These are phyloP conservation scores for Sturmia bella DNA, from an alignment of 2,888 invertebrate species.

Conservation along the genomic window DNA sequence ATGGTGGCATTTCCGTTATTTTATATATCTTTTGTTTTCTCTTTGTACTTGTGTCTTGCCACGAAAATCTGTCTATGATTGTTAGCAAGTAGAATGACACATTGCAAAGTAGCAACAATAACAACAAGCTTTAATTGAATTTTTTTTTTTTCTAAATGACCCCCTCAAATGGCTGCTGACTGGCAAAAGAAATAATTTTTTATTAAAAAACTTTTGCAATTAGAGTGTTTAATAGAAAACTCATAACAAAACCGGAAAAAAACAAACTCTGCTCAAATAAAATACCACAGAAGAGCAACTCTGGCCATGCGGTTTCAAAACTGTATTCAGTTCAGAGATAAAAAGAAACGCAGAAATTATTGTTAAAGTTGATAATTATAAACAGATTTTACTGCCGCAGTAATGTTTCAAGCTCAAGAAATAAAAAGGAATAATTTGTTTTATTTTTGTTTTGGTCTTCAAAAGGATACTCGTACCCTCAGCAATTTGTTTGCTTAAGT, in stretches of 20 bases:
- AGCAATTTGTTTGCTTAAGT: constrained; percentile 31
- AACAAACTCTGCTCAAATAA: constrained; percentile 34
- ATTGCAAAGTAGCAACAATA: constrained; percentile 15
- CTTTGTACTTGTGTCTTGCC: not conserved
- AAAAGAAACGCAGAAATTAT: constrained; percentile 28
- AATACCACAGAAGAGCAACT: constrained; percentile 21
- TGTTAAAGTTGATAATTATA: constrained; percentile 29
- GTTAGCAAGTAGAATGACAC: constrained; percentile 49
- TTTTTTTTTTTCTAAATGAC: constrained; percentile 49
- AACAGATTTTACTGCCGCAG: constrained; percentile 28
- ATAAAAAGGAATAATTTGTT: not conserved
- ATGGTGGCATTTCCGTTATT: constrained; percentile 50
- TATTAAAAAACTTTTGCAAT: constrained; percentile 81
- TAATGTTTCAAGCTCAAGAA: not conserved
- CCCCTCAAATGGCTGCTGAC: constrained; percentile 43
- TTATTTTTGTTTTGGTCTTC: not conserved
- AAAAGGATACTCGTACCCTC: constrained; percentile 16
- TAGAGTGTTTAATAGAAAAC: constrained; percentile 73
- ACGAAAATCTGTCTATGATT: constrained; percentile 53
- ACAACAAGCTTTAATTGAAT: constrained; percentile 26
- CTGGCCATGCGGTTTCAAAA: constrained; percentile 13
- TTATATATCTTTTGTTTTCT: not conserved
- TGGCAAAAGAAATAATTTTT: constrained; percentile 68
- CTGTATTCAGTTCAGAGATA: constrained; percentile 13
- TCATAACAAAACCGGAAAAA: constrained; percentile 54